Conservation (phyloP, 2,888 invertebrate genomes). For the Sclerodermus sp. region DNA sequence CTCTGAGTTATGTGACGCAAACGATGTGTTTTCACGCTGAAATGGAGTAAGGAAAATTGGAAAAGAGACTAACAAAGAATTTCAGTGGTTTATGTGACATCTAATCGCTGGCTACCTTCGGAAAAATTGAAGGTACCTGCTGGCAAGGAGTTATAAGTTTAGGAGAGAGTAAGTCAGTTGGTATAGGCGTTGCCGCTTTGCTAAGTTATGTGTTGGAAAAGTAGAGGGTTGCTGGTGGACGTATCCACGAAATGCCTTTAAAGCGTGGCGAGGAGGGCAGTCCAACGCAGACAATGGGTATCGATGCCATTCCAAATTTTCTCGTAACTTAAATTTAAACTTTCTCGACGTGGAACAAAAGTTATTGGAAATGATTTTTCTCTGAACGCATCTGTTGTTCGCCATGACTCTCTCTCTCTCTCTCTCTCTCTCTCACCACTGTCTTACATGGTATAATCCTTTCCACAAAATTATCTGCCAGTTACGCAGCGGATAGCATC, state of each 20-base stretch:
- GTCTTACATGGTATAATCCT: no score
- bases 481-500: no score
- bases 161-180: constrained; percentile 37
- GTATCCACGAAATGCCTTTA: constrained; percentile 20
- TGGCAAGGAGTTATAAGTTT: constrained; percentile 25
- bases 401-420: no score
- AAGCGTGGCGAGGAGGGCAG: constrained; percentile 30
- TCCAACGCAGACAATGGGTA: no score
- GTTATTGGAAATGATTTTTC: no score
- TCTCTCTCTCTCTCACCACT: no score
- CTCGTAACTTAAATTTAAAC: no score
- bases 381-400: no score
- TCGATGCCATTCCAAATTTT: no score
- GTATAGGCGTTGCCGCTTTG: constrained; percentile 32
- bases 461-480: no score
- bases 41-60: constrained; percentile 28
- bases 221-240: constrained; percentile 19
- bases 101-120: constrained; percentile 31
- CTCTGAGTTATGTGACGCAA: constrained; percentile 34
- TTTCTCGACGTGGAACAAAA: no score
- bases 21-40: constrained; percentile 31
- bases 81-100: constrained; percentile 50
- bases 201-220: constrained; percentile 43
- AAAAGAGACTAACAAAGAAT: constrained; percentile 37
- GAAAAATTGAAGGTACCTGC: constrained; percentile 10